Evolutionary conservation across 1,140 invertebrate species (phyloP).

Genomic region (Drosophila oshimai): DNA sequence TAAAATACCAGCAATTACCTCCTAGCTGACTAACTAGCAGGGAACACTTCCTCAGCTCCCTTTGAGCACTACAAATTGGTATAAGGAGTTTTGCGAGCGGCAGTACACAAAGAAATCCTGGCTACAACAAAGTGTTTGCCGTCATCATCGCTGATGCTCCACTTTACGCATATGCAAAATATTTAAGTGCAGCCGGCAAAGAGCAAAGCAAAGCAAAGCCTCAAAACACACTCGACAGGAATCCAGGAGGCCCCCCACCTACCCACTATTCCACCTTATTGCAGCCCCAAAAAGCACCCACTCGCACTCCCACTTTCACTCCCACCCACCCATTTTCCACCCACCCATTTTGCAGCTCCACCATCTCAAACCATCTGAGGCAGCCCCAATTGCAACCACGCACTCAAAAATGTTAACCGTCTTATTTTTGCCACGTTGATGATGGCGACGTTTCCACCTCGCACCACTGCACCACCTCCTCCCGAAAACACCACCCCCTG

Average conservation of each 20-base stretch:
- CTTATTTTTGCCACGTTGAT: constrained; percentile 61
- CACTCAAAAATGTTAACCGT: constrained; percentile 74
- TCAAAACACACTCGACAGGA: constrained; percentile 38
- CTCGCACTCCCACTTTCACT: background rate
- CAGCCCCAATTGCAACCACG: constrained; percentile 38
- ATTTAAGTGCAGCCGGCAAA: constrained; percentile 75
- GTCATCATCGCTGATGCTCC: constrained; percentile 48
- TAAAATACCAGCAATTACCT: constrained; percentile 7
- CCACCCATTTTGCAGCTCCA: background rate
- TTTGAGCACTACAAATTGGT: constrained; percentile 30
- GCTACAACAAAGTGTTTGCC: constrained; percentile 56
- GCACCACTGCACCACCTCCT: background rate
- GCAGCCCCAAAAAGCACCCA: background rate
- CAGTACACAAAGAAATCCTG: constrained; percentile 13
- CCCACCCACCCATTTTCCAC: background rate
- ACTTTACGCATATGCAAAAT: constrained; percentile 76
- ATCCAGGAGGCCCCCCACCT: background rate
- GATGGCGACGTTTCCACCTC: constrained; percentile 7
- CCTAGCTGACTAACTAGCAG: constrained; percentile 6
- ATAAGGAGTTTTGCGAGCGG: constrained; percentile 1
- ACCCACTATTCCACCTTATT: background rate
- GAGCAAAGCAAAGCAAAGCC: constrained; percentile 75
- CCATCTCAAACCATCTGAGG: constrained; percentile 32
- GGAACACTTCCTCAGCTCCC: constrained; percentile 7
- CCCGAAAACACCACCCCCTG: background rate